Conservation (phyloP, 2,797 vertebrate genomes). For the Sebastes jordani region DNA sequence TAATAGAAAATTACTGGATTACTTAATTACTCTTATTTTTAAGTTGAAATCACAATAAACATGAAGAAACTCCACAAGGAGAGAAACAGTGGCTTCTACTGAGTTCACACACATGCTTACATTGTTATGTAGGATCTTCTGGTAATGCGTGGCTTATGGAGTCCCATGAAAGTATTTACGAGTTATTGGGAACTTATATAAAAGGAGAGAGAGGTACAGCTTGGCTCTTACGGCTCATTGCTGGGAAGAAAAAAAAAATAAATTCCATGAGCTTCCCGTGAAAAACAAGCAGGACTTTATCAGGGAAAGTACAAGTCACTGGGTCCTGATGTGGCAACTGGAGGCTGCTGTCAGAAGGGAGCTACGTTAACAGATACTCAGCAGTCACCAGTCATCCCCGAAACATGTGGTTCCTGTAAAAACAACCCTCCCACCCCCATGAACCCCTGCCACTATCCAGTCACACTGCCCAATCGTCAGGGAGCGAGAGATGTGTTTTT, state of each 20-base stretch:
- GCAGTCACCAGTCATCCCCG: conserved; percentile 70
- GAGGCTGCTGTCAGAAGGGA: conserved; percentile 66
- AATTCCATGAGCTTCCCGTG: conserved; percentile 65
- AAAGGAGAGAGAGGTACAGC: conserved; percentile 58
- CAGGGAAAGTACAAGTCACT: conserved; percentile 73
- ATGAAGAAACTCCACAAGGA: background rate
- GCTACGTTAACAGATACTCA: conserved; percentile 73
- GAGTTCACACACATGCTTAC: conserved; percentile 40
- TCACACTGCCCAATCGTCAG: conserved; percentile 54
- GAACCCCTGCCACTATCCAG: conserved; percentile 59
- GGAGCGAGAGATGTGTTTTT: conserved; percentile 76
- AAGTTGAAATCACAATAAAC: background rate
- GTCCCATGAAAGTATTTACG: conserved; percentile 75
- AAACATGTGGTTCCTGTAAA: conserved; percentile 82
- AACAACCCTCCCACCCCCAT: conserved; percentile 46
- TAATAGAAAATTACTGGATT: no score
- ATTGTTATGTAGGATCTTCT: conserved; percentile 50
- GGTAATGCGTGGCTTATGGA: conserved; percentile 61
- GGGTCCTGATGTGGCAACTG: conserved; percentile 66
- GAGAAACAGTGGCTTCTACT: conserved; percentile 6
- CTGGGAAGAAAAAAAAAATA: conserved; percentile 18
- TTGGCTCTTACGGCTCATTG: conserved; percentile 58
- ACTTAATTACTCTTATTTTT: background rate
- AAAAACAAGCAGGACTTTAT: conserved; percentile 77
- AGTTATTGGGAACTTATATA: conserved; percentile 69